Base-by-base conservation (phyloP, 2,797 vertebrate species). In the Rachycentron canadum region DNA sequence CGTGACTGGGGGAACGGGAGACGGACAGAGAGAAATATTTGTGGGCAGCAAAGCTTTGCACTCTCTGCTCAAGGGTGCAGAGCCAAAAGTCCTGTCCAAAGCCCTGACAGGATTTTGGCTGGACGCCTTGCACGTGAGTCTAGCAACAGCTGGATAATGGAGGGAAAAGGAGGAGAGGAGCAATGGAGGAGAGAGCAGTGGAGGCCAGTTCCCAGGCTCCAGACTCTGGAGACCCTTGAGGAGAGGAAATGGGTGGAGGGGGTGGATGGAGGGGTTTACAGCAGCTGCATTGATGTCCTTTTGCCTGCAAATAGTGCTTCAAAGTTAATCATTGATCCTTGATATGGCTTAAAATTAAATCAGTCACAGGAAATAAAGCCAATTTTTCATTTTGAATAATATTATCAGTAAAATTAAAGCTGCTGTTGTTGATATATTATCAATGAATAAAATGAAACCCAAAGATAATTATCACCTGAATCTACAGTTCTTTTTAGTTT, bases 181-280 rank as follows among this genome's bases (percentile, higher is more conserved):
- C 56, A 60, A 65, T 59, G 80, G 61, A 82, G 65, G 73, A 82
- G 61, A 55, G 82, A 90, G 76, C 78, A 65, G 60, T 70, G 68
- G 59, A 79, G 76, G 79, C 85, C 82, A 89, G 89, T 95, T 95
- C 94, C 91, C 94, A 95, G 92, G 92, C 88, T 87, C 83, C 30
- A 56, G 81, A 83, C 88, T 86, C 87, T 73, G 69, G 87, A 89
- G 89, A 83, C 72, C 76, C 49, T 69, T 50, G 80, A 82, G 78
- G 66, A 86, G 73, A 88, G 83, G 83, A 88, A 83, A 79, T 61
- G 16, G 73, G 53, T 47, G 32, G 61, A 69, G 61, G 61, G 30
- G 28, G 40, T 3, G 16, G 5, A 14, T 30, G 50, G 41, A n/a
- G 11, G 53, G 73, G 60, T 45, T 2, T 21, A 73, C 76, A 72